phyloP scores from a whole-genome alignment of 2,797 vertebrate species.

The Apodemus agrarius region DNA sequence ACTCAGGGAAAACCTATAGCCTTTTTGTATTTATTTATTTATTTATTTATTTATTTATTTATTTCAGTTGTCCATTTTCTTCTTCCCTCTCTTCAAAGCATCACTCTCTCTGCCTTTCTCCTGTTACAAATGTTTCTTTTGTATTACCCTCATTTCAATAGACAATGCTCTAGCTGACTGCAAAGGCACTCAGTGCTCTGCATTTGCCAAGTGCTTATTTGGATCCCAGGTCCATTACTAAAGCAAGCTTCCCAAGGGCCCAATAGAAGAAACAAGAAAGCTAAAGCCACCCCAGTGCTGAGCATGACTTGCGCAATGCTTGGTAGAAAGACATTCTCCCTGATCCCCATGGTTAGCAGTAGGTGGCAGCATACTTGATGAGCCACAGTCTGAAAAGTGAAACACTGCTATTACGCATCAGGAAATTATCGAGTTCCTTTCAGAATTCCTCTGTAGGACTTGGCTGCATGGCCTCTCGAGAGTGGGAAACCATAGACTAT shows the following conservation, averaged over 20 bases:
- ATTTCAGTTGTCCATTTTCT: not conserved
- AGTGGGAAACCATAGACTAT: not conserved
- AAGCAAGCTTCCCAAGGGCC: not conserved
- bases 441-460: not conserved
- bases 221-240: conserved; percentile 13
- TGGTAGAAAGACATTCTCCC: not conserved
- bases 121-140: not conserved
- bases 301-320: not conserved
- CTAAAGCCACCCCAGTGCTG: not conserved
- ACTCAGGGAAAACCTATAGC: not conserved
- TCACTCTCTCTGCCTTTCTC: not conserved
- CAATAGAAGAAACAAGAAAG: conserved; percentile 22
- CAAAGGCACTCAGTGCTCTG: not conserved
- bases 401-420: not conserved
- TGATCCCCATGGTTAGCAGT: not conserved
- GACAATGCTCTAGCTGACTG: not conserved
- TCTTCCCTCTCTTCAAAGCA: not conserved
- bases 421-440: not conserved
- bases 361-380: not conserved
- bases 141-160: not conserved
- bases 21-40: not conserved
- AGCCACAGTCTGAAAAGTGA: conserved; percentile 42
- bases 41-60: not conserved
- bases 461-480: not conserved
- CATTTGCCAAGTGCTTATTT: not conserved